phyloP scores from a whole-genome alignment of 2,797 vertebrate genomes.

The Morus bassanus region DNA sequence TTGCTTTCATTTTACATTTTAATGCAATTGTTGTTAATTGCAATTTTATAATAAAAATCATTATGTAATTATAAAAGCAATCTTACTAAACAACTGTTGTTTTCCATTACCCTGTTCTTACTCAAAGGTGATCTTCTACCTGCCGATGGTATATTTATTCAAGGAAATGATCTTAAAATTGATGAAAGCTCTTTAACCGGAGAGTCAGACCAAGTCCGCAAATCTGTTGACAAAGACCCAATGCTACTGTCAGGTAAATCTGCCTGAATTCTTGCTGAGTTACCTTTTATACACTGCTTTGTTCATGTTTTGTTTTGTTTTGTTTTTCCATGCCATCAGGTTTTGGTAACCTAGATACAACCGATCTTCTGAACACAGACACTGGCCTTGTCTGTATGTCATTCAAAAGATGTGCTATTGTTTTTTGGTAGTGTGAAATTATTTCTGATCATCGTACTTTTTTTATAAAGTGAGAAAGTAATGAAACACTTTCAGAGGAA shows the following conservation, averaged over 20 bases:
- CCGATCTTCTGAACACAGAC: neutral
- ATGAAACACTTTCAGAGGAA: neutral
- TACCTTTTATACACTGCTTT: neutral
- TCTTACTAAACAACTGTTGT: neutral
- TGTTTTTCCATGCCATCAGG: neutral
- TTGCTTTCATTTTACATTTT: neutral
- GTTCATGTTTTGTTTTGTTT: neutral
- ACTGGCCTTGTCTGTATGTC: neutral
- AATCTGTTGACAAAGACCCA: conserved; percentile 91
- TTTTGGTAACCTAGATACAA: neutral
- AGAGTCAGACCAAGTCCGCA: conserved; percentile 96
- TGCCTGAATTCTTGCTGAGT: neutral
- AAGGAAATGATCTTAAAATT: conserved; percentile 97
- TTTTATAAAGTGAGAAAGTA: neutral
- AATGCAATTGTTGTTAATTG: neutral
- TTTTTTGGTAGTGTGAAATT: neutral
- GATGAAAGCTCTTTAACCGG: conserved; percentile 97
- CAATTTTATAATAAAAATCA: neutral
- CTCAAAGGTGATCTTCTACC: conserved; percentile 92
- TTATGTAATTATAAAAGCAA: neutral
- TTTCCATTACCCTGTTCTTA: neutral
- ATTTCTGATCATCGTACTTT: neutral
- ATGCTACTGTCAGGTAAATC: conserved; percentile 94
- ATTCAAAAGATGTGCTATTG: accelerated
- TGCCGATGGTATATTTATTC: conserved; percentile 92